Evolutionary conservation across 2,113 vertebrate species (phyloP).

Genomic region (Prinia subflava): DNA sequence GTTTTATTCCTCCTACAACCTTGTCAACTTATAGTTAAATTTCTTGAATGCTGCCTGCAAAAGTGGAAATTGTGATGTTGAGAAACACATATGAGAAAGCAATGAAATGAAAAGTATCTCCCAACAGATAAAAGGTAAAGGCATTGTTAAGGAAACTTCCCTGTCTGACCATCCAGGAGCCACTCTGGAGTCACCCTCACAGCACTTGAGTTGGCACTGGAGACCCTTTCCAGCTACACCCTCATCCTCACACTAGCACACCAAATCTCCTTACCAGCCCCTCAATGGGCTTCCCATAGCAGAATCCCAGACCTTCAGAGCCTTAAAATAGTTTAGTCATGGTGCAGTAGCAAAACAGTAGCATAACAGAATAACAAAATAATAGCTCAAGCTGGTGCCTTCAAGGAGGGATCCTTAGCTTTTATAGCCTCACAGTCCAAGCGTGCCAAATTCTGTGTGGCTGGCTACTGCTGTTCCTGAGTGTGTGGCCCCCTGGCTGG

Average conservation of each 20-base stretch:
- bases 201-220: accelerated
- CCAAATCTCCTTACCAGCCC: neutral
- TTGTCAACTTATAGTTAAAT: constrained; percentile 17
- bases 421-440: neutral
- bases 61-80: neutral
- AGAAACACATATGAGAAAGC: neutral
- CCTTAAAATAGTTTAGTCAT: neutral
- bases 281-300: neutral
- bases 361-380: neutral
- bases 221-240: neutral
- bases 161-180: neutral
- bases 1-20: constrained; percentile 30
- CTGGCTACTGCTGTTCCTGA: neutral
- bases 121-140: neutral
- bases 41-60: neutral
- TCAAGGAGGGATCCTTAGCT: neutral
- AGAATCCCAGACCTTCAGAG: neutral
- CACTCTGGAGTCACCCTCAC: no score
- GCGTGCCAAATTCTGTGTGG: accelerated
- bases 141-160: neutral
- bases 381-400: neutral
- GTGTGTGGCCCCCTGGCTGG: neutral
- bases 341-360: neutral
- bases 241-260: neutral
- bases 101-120: neutral